Evolutionary conservation across 1,140 invertebrate species (phyloP).

Genomic region (Platyscapa corneri): DNA sequence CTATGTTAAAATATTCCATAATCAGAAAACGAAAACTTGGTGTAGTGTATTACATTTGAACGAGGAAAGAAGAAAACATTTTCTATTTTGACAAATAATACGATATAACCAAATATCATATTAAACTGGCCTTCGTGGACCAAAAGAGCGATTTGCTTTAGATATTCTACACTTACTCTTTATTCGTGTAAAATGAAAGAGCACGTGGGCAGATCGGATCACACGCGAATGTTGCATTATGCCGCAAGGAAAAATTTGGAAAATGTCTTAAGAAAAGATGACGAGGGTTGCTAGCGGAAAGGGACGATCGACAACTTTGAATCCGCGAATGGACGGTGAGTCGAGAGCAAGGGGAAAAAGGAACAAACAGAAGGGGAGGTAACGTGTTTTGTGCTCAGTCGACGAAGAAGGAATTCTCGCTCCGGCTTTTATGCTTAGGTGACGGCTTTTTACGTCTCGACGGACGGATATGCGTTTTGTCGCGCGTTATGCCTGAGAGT

Average conservation of each 20-base stretch:
- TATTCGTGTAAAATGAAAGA: not conserved
- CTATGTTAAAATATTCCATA: not conserved
- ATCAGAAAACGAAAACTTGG: not conserved
- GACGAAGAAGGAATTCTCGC: constrained; percentile 20
- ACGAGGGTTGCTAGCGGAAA: too few relatives aligned
- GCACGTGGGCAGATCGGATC: not conserved
- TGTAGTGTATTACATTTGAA: too few relatives aligned
- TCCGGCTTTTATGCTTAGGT: constrained; percentile 11
- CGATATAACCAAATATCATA: not conserved
- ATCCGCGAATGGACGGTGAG: too few relatives aligned
- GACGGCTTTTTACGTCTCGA: constrained; percentile 41
- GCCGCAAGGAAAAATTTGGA: too few relatives aligned
- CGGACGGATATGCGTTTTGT: constrained; percentile 31
- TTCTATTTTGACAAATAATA: not conserved
- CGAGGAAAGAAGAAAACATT: not conserved
- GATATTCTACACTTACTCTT: not conserved
- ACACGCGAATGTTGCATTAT: too few relatives aligned
- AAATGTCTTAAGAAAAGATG: too few relatives aligned
- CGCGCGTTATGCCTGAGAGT: constrained; percentile 7
- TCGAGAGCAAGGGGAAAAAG: not conserved
- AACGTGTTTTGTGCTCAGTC: not conserved
- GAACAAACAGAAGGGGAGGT: not conserved
- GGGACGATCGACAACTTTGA: too few relatives aligned
- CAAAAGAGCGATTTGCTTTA: not conserved
- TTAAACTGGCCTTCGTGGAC: not conserved